Evolutionary conservation across 92 coral and sea anemone genomes (phyloP).

Genomic region (Isaurus tuberculatus): DNA sequence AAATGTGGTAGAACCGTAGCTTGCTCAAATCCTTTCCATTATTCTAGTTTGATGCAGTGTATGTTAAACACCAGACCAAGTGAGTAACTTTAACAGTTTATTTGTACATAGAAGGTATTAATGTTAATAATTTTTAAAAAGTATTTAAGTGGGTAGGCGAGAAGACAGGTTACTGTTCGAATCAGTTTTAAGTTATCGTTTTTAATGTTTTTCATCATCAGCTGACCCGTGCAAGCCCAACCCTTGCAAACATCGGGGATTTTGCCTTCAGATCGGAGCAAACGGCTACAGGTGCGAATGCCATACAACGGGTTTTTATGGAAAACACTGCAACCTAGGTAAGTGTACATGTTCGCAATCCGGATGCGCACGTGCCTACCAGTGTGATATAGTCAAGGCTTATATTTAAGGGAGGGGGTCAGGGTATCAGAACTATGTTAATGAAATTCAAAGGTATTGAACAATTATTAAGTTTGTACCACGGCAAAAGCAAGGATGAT

Average conservation of each 20-base stretch:
- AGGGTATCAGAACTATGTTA: no score
- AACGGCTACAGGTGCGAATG: slow-evolving; percentile 75
- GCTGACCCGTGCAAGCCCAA: slow-evolving; percentile 80
- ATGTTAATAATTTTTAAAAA: no score
- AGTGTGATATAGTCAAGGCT: not conserved
- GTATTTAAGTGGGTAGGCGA: no score
- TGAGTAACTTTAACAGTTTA: not conserved
- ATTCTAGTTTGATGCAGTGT: slow-evolving; percentile 32
- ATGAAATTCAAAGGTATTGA: no score
- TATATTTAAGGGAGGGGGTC: not conserved
- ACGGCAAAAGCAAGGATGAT: no score
- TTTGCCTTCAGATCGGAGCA: slow-evolving; percentile 69
- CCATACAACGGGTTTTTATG: slow-evolving; percentile 75
- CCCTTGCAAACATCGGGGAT: slow-evolving; percentile 80
- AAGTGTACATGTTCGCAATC: slow-evolving; percentile 23
- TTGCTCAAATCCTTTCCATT: slow-evolving; percentile 43
- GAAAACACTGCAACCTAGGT: slow-evolving; percentile 71
- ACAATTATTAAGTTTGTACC: no score
- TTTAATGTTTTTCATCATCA: slow-evolving; percentile 4
- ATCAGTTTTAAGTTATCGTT: no score
- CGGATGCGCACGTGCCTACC: not conserved
- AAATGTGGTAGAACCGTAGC: slow-evolving; percentile 27
- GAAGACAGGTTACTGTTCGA: no score
- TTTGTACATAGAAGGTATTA: no score
- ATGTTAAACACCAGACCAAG: slow-evolving; percentile 32